phyloP scores from a whole-genome alignment of 2,113 vertebrate species.

The Carassius carassius region DNA sequence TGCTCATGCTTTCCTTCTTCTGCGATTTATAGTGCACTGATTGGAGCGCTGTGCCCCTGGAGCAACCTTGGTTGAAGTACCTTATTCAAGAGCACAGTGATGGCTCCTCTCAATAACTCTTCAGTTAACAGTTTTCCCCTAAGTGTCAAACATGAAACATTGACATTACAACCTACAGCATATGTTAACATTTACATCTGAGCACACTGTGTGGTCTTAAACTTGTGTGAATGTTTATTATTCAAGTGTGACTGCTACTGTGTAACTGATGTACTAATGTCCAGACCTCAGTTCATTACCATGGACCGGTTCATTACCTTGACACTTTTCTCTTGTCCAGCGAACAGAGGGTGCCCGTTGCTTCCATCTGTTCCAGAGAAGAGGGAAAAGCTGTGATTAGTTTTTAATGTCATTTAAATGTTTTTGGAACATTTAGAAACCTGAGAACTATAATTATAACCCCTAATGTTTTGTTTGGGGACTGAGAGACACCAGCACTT shows the following conservation, averaged over 20 bases:
- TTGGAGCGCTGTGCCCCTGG: neutral
- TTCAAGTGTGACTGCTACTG: neutral
- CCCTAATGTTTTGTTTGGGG: neutral
- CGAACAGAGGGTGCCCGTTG: conserved; percentile 56
- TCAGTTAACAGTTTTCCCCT: neutral
- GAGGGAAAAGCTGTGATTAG: conserved; percentile 61
- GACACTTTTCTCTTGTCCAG: conserved; percentile 60
- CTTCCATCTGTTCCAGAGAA: conserved; percentile 65
- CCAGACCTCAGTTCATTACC: conserved; percentile 49
- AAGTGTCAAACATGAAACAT: neutral
- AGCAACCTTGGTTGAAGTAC: conserved; percentile 8
- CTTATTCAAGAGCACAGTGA: conserved; percentile 12
- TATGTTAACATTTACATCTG: neutral
- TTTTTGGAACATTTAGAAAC: conserved; percentile 35
- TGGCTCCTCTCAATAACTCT: neutral
- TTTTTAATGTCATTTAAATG: conserved; percentile 62
- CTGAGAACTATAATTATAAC: neutral
- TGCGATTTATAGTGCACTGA: neutral
- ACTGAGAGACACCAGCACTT: neutral
- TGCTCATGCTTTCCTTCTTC: neutral
- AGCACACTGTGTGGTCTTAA: neutral
- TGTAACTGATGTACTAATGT: conserved; percentile 30
- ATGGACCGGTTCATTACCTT: conserved; percentile 66
- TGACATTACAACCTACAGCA: neutral
- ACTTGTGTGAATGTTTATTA: neutral